Conservation (phyloP, 1,140 invertebrate genomes). For the Choristoneura fumiferana region DNA sequence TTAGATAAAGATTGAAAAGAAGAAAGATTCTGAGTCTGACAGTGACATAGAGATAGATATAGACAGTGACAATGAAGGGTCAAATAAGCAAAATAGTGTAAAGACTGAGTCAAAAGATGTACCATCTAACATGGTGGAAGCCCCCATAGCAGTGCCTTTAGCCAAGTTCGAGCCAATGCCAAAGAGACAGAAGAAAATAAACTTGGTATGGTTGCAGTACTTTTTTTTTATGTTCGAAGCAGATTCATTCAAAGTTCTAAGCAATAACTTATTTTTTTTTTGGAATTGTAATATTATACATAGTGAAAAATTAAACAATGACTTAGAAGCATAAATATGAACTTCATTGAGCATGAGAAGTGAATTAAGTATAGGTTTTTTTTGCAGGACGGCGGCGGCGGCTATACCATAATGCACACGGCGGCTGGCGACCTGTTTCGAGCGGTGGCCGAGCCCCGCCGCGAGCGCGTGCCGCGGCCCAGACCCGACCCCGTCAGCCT, state of each 20-base stretch:
- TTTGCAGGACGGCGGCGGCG: conserved; percentile 79
- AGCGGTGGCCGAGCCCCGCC: conserved; percentile 53
- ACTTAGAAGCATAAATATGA: too few species aligned
- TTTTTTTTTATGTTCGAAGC: neutral
- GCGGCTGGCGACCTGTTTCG: conserved; percentile 76
- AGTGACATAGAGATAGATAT: conserved; percentile 80
- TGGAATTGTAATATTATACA: too few species aligned
- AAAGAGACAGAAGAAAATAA: conserved; percentile 58
- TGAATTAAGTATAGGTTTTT: conserved; percentile 4
- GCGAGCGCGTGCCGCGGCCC: conserved; percentile 47
- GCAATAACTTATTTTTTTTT: too few species aligned
- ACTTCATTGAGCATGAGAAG: conserved; percentile 5
- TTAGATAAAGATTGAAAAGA: conserved; percentile 74
- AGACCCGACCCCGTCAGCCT: conserved; percentile 66
- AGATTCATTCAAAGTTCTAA: too few species aligned
- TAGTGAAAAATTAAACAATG: too few species aligned
- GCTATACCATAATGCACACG: conserved; percentile 81
- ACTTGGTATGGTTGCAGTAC: conserved; percentile 47
- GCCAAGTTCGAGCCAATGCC: conserved; percentile 64
- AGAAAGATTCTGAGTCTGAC: conserved; percentile 74
- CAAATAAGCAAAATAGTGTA: conserved; percentile 15
- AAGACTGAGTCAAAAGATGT: conserved; percentile 13
- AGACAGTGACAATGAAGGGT: conserved; percentile 71
- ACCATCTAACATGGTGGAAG: conserved; percentile 29
- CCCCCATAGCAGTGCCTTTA: conserved; percentile 45